These are phyloP conservation scores for Astropecten irregularis DNA, from an alignment of 53 echinoderm and acorn worm genomes.

Conservation along the genomic window DNA sequence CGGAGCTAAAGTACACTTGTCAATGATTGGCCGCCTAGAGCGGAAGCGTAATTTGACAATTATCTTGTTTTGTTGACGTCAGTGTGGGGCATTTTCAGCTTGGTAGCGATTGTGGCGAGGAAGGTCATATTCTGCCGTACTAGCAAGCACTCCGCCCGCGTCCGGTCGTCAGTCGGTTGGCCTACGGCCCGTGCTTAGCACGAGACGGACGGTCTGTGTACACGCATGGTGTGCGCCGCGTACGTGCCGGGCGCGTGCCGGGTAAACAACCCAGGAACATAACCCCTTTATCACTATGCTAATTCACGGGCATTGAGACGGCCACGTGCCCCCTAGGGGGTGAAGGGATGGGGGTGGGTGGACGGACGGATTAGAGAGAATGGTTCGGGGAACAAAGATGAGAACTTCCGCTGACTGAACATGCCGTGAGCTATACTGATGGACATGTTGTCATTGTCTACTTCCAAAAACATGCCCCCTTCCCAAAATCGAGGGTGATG, in stretches of 20 bases:
- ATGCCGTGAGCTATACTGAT: neutral
- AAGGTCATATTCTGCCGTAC: too few relatives aligned
- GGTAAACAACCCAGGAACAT: too few relatives aligned
- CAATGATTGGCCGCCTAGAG: constrained; percentile 42
- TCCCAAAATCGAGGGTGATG: too few relatives aligned
- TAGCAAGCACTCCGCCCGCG: too few relatives aligned
- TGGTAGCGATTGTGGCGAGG: too few relatives aligned
- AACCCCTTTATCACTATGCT: constrained; percentile 29
- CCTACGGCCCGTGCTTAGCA: neutral
- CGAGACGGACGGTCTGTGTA: too few relatives aligned
- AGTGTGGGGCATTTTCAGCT: constrained; percentile 1
- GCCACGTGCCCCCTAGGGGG: constrained; percentile 21
- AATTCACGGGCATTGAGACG: neutral
- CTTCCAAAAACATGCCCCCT: neutral
- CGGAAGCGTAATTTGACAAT: constrained; percentile 64
- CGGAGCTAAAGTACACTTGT: constrained; percentile 5
- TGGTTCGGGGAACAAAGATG: constrained; percentile 35
- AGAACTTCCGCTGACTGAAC: constrained; percentile 15
- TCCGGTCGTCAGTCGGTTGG: neutral
- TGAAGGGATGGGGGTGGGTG: neutral
- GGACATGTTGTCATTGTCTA: neutral
- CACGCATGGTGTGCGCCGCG: neutral
- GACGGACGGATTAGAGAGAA: neutral
- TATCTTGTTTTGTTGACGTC: constrained; percentile 56
- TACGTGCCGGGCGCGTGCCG: neutral